Base-by-base conservation (phyloP, 2,888 invertebrate genomes). In the Athalia circularis region DNA sequence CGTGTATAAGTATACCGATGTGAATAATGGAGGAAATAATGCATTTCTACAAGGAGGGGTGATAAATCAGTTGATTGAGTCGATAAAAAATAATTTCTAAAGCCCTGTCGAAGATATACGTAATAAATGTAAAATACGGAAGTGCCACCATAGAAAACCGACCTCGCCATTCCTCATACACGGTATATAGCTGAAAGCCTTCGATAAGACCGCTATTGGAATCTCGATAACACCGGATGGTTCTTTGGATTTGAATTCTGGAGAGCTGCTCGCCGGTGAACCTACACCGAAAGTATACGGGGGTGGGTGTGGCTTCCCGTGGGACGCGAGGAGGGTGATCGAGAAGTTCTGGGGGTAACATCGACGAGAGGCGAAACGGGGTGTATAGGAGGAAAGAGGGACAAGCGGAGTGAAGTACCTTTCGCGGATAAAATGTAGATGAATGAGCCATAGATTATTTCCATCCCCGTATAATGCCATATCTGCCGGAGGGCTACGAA, bases 401-500 rank as follows among this genome's bases (percentile, higher is more conserved):
- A 74, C 77, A 81, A 80, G 67, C 79, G 79, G 75, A 81, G 80
- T 78, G 78, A 77, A 79, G 80, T 79, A 77, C 81, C 80, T 85
- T 83, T 82, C 80, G 80, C 83, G 88, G 86, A 89, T 89, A 88
- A 90, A 90, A 89, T 89, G 87, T 87, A 86, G 88, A 89, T 89
- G 87, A 88, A 89, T 89, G 90, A 89, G 88, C 88, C 85, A 87
- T 87, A 86, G 88, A 89, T 89, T 89, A 89, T 88, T 86, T 85
- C 86, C 85, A 88, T 85, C 88, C 87, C 86, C 83, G 88, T 72
- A 64, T 62, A 89, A 90, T 89, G 88, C 88, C 88, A 85, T 85
- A 88, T 85, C 87, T 79, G 57, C 75, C 72, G 79, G 80, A 80
- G 76, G 79, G 62, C 80, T 15, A 15, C 9, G 50, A n/a, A 15